phyloP scores from a whole-genome alignment of 30 jellyfish, hydroid and myxozoan genomes.

The Hydractinia symbiolongicarpus region DNA sequence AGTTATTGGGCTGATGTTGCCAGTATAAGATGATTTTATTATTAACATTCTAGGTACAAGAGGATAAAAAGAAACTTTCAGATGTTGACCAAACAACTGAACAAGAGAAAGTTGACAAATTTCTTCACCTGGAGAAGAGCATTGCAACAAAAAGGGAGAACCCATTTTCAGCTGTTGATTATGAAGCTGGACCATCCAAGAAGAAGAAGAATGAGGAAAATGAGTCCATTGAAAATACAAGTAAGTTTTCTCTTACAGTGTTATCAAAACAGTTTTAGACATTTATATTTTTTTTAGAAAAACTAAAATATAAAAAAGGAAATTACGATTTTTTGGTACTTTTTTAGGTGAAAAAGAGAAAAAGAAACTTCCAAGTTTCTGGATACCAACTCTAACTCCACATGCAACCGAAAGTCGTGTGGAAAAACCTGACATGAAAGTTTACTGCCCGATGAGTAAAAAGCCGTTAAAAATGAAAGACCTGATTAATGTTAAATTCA shows the following conservation, averaged over 20 bases:
- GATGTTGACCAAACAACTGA: slow-evolving; percentile 44
- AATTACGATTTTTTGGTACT: neutral
- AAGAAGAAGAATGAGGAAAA: slow-evolving; percentile 11
- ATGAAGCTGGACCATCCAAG: slow-evolving; percentile 11
- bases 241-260: neutral
- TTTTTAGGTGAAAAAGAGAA: slow-evolving; percentile 36
- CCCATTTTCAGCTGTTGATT: slow-evolving; percentile 31
- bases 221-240: slow-evolving; percentile 25
- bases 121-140: slow-evolving; percentile 50
- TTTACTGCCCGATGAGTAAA: slow-evolving; percentile 79
- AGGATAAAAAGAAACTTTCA: slow-evolving; percentile 40
- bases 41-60: slow-evolving; percentile 18
- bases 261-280: neutral
- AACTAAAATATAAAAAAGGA: no score
- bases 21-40: no score
- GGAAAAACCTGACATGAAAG: slow-evolving; percentile 73
- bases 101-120: slow-evolving; percentile 42
- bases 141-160: slow-evolving; percentile 57
- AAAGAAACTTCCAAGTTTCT: slow-evolving; percentile 75
- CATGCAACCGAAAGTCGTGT: slow-evolving; percentile 52
- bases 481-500: slow-evolving; percentile 62
- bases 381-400: slow-evolving; percentile 92
- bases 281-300: no score
- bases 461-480: slow-evolving; percentile 68
- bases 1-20: no score